Percentiles rank a stretch among this genome's conserved stretches.
phyloP scores from a whole-genome alignment of 2,113 vertebrate genomes.

The Lasiurus borealis region DNA sequence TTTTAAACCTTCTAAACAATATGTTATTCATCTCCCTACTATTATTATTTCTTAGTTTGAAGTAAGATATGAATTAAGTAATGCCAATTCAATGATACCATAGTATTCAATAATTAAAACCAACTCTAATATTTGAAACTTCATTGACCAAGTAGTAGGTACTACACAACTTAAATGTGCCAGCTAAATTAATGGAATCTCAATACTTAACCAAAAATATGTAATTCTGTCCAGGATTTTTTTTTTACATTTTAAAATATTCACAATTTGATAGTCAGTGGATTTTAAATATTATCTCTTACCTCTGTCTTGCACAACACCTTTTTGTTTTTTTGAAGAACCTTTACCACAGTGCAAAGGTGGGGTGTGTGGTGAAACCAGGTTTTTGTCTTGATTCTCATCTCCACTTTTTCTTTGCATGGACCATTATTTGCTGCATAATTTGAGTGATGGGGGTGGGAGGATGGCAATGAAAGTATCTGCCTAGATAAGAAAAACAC shows the following conservation, averaged over 20 bases:
- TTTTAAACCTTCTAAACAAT: neutral
- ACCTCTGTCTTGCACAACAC: neutral
- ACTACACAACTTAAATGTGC: neutral
- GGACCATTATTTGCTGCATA: neutral
- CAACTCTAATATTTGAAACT: neutral
- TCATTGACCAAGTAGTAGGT: neutral
- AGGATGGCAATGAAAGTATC: neutral
- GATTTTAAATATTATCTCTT: neutral
- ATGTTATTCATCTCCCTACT: neutral
- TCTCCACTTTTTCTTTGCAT: neutral
- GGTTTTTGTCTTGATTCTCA: neutral
- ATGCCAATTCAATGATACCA: neutral
- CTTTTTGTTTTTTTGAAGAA: neutral
- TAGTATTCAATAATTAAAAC: neutral
- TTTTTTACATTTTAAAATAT: neutral
- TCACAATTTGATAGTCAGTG: neutral
- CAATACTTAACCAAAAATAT: neutral
- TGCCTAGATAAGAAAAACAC: neutral
- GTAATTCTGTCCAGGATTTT: neutral
- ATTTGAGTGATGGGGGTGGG: fast-evolving
- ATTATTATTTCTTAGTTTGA: neutral
- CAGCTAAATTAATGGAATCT: neutral
- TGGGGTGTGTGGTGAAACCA: neutral
- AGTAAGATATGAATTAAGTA: neutral
- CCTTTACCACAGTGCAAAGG: neutral